phyloP scores from a whole-genome alignment of 2,113 vertebrate genomes.

The Osmerus mordax region DNA sequence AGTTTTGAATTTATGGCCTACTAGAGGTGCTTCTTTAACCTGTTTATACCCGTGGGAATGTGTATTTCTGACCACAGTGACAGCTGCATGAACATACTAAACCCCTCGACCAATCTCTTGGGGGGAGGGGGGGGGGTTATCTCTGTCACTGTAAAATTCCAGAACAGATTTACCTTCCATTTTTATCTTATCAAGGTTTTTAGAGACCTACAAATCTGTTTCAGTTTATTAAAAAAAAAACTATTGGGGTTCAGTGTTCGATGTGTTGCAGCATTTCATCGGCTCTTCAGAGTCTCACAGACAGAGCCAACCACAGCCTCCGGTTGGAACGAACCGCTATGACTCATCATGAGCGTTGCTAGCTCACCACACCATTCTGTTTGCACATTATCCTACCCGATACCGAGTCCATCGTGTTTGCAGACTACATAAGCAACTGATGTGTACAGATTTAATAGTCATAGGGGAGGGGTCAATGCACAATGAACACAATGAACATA shows the following conservation, averaged over 20 bases:
- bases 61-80: conserved; percentile 25
- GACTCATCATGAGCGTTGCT: conserved; percentile 48
- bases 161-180: conserved; percentile 34
- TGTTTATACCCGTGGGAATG: conserved; percentile 24
- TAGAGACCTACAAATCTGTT: conserved; percentile 33
- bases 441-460: conserved; percentile 51
- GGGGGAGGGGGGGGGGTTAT: neutral
- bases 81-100: conserved; percentile 20
- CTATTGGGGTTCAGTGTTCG: conserved; percentile 41
- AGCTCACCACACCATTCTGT: conserved; percentile 48
- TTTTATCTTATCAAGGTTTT: conserved; percentile 17
- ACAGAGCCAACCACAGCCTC: conserved; percentile 57
- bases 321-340: conserved; percentile 57
- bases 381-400: conserved; percentile 40
- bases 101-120: neutral
- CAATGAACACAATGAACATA: conserved; percentile 76
- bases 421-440: conserved; percentile 59
- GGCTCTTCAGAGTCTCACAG: conserved; percentile 42
- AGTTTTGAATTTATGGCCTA: conserved; percentile 20
- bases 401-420: conserved; percentile 45
- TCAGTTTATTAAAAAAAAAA: neutral
- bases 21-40: conserved; percentile 34
- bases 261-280: conserved; percentile 31
- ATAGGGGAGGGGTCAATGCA: conserved; percentile 65
- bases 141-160: conserved; percentile 1